A percentile compares a stretch with the other conserved stretches of the same genome.
Conservation (phyloP, 2,888 invertebrate genomes). For the Cremastinae sp. region DNA sequence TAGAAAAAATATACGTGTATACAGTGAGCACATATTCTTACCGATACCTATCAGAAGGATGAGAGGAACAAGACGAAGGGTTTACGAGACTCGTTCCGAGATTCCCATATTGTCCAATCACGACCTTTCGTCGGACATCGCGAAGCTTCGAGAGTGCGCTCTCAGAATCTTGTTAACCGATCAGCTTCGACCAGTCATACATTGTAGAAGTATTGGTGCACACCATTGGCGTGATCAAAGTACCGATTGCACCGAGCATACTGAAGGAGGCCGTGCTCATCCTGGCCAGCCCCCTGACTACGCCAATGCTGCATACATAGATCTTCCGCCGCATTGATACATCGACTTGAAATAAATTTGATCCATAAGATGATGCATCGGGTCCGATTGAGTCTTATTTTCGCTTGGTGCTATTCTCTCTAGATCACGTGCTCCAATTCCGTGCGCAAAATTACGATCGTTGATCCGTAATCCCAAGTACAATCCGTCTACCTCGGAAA, state of each 20-base stretch:
- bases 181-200: conserved; percentile 20
- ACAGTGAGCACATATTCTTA: background rate
- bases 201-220: no score
- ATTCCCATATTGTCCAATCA: conserved; percentile 57
- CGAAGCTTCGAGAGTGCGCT: conserved; percentile 25
- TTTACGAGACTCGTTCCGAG: conserved; percentile 23
- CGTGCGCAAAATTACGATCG: conserved; percentile 26
- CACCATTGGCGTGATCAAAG: no score
- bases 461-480: conserved; percentile 30
- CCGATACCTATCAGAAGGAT: conserved; percentile 15
- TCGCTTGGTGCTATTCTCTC: background rate
- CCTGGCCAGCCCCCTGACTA: no score
- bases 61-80: background rate
- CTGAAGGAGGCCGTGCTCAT: no score
- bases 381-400: background rate
- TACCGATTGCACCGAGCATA: no score
- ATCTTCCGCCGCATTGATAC: conserved; percentile 5
- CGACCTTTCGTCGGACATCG: conserved; percentile 47
- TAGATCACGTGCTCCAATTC: conserved; percentile 14
- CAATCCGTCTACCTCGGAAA: conserved; percentile 42
- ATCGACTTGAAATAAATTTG: conserved; percentile 38
- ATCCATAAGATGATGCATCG: conserved; percentile 39
- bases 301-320: background rate
- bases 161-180: conserved; percentile 46
- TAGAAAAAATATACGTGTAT: background rate